phyloP scores from a whole-genome alignment of 2,888 invertebrate species.

The Pheosia gnoma region DNA sequence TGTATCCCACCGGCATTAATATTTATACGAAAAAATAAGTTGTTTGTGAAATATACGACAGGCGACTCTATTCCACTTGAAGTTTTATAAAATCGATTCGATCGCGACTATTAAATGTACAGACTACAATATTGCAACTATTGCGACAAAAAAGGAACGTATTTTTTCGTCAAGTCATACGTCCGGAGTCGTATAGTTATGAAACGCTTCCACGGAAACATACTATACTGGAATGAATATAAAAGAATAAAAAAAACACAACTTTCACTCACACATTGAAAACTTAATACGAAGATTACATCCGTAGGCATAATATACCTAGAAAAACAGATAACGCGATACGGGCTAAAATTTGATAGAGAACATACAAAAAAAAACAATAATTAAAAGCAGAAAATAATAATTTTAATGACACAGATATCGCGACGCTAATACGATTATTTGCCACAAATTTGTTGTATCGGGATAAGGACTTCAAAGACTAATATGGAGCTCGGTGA shows the following conservation, averaged over 20 bases:
- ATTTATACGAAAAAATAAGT: slow-evolving; percentile 26
- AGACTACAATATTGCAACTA: slow-evolving; percentile 33
- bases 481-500: slow-evolving; percentile 38
- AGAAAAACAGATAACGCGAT: neutral
- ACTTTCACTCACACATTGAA: slow-evolving; percentile 8
- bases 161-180: slow-evolving; percentile 37
- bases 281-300: neutral
- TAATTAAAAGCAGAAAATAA: slow-evolving; percentile 14
- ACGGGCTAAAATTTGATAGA: neutral
- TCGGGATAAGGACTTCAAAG: slow-evolving; percentile 3
- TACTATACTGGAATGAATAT: slow-evolving; percentile 20
- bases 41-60: slow-evolving; percentile 15
- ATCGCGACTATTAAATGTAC: slow-evolving; percentile 34
- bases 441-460: neutral
- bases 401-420: slow-evolving; percentile 21
- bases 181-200: slow-evolving; percentile 27
- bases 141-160: slow-evolving; percentile 48
- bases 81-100: slow-evolving; percentile 11
- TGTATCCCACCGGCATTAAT: slow-evolving; percentile 33
- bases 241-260: slow-evolving; percentile 16
- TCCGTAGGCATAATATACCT: neutral
- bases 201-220: slow-evolving; percentile 39
- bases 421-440: slow-evolving; percentile 18
- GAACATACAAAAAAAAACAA: neutral
- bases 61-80: neutral